These are phyloP conservation scores for Coluber constrictor DNA, from an alignment of 2,797 vertebrate genomes.

Conservation along the genomic window DNA sequence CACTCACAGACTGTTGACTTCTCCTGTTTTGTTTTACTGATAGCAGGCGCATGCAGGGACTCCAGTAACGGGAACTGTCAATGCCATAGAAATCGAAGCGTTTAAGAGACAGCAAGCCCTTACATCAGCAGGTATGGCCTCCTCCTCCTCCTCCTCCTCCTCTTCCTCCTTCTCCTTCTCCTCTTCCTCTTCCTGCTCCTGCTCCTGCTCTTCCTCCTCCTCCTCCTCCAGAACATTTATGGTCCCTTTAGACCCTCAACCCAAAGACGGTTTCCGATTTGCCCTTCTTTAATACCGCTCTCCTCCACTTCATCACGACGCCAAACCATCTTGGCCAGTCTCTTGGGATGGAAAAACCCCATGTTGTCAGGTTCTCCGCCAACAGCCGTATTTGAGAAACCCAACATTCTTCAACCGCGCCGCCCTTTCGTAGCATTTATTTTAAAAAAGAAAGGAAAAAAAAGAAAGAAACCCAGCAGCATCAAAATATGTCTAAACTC, in stretches of 20 bases:
- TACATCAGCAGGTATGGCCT: slow-evolving; percentile 86
- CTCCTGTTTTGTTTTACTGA: slow-evolving; percentile 64
- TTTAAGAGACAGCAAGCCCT: slow-evolving; percentile 93
- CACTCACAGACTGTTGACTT: slow-evolving; percentile 24
- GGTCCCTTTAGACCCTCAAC: slow-evolving; percentile 27
- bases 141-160: background rate
- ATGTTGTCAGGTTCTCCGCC: slow-evolving; percentile 9
- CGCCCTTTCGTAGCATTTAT: slow-evolving; percentile 23
- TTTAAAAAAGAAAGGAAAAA: background rate
- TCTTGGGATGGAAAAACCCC: slow-evolving; percentile 28
- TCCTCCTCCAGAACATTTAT: background rate
- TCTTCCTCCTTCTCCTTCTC: background rate
- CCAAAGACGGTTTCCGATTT: slow-evolving; percentile 21
- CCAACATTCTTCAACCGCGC: slow-evolving; percentile 43
- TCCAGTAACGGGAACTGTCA: slow-evolving; percentile 75
- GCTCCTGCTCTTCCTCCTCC: background rate
- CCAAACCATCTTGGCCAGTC: slow-evolving; percentile 1
- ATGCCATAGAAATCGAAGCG: slow-evolving; percentile 87
- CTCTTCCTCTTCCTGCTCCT: no score
- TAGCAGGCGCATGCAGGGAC: slow-evolving; percentile 82
- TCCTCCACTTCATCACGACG: slow-evolving; percentile 34
- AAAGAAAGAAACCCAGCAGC: background rate
- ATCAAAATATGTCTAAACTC: background rate
- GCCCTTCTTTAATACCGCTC: background rate
- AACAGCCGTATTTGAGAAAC: slow-evolving; percentile 50